phyloP scores from a whole-genome alignment of 2,888 invertebrate species.

The Lasius platythorax region DNA sequence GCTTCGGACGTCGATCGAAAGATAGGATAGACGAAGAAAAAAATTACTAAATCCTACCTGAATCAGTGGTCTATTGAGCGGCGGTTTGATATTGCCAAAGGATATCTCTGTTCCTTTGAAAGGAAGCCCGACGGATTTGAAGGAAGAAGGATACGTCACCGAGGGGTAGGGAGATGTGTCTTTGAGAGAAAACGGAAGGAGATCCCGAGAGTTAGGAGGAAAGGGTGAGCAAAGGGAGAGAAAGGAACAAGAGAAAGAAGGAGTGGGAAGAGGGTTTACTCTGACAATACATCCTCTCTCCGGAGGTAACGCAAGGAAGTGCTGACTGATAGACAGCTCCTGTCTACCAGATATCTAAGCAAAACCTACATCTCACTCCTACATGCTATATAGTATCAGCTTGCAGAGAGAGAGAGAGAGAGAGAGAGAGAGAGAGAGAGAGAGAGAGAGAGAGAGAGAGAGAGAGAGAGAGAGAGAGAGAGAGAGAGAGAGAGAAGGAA shows the following conservation, averaged over 20 bases:
- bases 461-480: background rate
- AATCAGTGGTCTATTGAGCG: constrained; percentile 79
- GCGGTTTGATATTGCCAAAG: constrained; percentile 79
- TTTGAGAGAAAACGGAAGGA: constrained; percentile 55
- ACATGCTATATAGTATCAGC: constrained; percentile 54
- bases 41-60: constrained; percentile 80
- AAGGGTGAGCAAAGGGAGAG: background rate
- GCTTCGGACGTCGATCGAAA: constrained; percentile 55
- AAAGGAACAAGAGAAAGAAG: constrained; percentile 52
- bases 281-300: constrained; percentile 81
- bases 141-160: constrained; percentile 61
- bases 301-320: constrained; percentile 74
- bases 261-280: constrained; percentile 76
- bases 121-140: constrained; percentile 68
- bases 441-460: background rate
- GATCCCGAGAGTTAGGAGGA: constrained; percentile 48
- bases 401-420: background rate
- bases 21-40: constrained; percentile 60
- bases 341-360: constrained; percentile 81
- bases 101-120: constrained; percentile 77
- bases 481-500: background rate
- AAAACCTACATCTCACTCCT: constrained; percentile 72
- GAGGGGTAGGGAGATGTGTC: constrained; percentile 25
- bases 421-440: background rate
- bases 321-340: constrained; percentile 79